Evolutionary conservation across 2,797 vertebrate genomes (phyloP).

Genomic region (Sebastes matsubarae): DNA sequence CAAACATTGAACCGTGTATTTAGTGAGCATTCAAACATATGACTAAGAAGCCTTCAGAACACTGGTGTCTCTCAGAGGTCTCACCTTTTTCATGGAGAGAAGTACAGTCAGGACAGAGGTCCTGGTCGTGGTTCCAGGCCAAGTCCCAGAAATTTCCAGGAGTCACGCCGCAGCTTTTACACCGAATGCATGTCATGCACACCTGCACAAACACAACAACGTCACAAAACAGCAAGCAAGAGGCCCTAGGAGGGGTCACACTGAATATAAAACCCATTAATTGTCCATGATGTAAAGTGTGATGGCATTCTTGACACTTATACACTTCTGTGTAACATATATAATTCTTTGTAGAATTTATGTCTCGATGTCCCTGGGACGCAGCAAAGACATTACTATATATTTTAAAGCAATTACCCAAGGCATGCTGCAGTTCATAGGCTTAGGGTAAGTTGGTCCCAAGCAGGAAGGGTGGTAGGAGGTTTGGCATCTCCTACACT

Average conservation of each 20-base stretch:
- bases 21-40: background rate
- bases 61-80: background rate
- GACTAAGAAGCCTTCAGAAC: background rate
- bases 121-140: slow-evolving; percentile 87
- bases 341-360: background rate
- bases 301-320: background rate
- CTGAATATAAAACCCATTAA: background rate
- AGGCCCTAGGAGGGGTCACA: background rate
- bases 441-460: slow-evolving; percentile 92
- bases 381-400: background rate
- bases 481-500: slow-evolving; percentile 90
- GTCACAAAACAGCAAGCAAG: background rate
- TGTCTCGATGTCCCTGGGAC: background rate
- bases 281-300: no score
- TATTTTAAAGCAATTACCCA: slow-evolving; percentile 82
- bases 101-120: slow-evolving; percentile 88
- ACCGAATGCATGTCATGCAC: slow-evolving; percentile 91
- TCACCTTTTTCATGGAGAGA: slow-evolving; percentile 86
- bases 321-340: background rate
- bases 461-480: slow-evolving; percentile 91
- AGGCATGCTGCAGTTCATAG: slow-evolving; percentile 83
- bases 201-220: slow-evolving; percentile 72
- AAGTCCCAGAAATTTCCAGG: slow-evolving; percentile 88
- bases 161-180: slow-evolving; percentile 91
- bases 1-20: background rate